Evolutionary conservation across 2,113 vertebrate species (phyloP).

Genomic region (Neomonachus schauinslandi): DNA sequence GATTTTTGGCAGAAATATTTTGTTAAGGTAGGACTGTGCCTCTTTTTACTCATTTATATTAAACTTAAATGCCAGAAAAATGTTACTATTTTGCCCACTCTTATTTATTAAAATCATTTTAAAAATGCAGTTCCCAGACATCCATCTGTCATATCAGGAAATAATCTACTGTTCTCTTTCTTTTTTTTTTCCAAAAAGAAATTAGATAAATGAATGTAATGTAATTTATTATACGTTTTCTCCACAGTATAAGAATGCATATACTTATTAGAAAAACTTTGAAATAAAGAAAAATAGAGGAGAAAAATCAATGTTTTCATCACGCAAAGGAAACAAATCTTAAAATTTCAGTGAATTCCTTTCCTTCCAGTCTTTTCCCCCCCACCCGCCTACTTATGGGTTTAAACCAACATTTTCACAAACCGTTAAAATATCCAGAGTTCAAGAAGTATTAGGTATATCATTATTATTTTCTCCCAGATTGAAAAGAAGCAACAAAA

Average conservation of each 20-base stretch:
- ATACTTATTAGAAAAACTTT: constrained; percentile 29
- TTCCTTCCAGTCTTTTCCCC: neutral
- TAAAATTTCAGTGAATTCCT: constrained; percentile 12
- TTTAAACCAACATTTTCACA: constrained; percentile 20
- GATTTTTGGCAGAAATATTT: constrained; percentile 75
- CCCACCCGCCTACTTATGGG: neutral
- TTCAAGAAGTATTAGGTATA: neutral
- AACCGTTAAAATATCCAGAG: constrained; percentile 4
- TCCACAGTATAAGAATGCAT: neutral
- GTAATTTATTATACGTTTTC: constrained; percentile 53
- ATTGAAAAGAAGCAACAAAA: neutral
- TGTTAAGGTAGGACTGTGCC: constrained; percentile 71
- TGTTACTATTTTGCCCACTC: constrained; percentile 77
- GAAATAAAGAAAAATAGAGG: constrained; percentile 30
- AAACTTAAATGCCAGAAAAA: constrained; percentile 75
- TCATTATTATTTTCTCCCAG: neutral
- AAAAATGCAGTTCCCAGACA: constrained; percentile 75
- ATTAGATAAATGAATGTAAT: constrained; percentile 51
- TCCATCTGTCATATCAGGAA: constrained; percentile 76
- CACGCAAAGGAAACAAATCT: neutral
- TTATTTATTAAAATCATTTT: constrained; percentile 78
- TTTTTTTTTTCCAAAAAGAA: constrained; percentile 36
- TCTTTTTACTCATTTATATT: constrained; percentile 75
- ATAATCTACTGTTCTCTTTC: constrained; percentile 71
- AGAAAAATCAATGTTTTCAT: neutral